A percentile compares a stretch with the other conserved stretches of the same genome.
These are phyloP conservation scores for Lepus europaeus DNA, from an alignment of 2,113 vertebrate species.

Conservation along the genomic window DNA sequence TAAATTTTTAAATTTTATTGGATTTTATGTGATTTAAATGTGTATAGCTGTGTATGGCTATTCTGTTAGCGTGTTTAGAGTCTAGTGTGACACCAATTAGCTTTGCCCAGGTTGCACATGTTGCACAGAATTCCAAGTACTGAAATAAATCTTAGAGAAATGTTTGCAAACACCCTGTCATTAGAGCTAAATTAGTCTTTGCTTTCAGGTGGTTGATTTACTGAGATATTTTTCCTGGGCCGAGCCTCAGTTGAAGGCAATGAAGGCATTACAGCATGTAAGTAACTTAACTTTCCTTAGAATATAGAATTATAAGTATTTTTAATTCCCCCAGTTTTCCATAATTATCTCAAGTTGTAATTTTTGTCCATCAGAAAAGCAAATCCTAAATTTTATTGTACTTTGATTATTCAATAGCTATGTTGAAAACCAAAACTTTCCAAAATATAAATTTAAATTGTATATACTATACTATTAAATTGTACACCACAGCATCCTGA, in stretches of 20 bases:
- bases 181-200: conserved; percentile 57
- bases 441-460: background rate
- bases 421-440: background rate
- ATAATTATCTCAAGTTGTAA: background rate
- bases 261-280: conserved; percentile 98
- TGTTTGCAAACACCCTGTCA: background rate
- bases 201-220: conserved; percentile 95
- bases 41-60: background rate
- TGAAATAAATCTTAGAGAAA: background rate
- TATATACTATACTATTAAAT: background rate
- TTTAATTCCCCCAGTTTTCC: conserved; percentile 19
- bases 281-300: conserved; percentile 83
- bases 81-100: background rate
- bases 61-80: rapidly evolving
- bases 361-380: conserved; percentile 38
- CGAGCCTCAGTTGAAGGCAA: conserved; percentile 97
- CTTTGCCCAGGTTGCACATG: too few relatives aligned
- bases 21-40: background rate
- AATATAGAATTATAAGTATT: background rate
- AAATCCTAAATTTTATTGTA: background rate
- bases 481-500: background rate
- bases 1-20: background rate
- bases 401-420: conserved; percentile 19
- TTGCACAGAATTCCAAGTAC: background rate
- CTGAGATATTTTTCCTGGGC: conserved; percentile 99